Evolutionary conservation across 2,113 vertebrate genomes (phyloP).

Genomic region (Rhizomys pruinosus): DNA sequence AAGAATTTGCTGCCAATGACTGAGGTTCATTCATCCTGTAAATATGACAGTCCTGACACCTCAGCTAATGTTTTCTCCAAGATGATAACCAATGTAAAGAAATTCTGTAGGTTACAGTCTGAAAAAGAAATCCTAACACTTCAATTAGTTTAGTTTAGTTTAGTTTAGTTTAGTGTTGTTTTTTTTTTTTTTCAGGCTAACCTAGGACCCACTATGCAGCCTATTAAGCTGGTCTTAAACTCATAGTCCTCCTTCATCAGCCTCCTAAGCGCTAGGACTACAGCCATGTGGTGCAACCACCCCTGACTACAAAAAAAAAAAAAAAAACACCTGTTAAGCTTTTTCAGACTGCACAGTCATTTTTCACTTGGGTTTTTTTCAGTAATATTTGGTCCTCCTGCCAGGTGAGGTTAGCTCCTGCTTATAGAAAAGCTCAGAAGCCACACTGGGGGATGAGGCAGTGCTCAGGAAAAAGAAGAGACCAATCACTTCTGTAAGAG

Average conservation of each 20-base stretch:
- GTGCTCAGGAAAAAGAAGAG: neutral
- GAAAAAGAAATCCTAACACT: neutral
- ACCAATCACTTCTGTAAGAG: neutral
- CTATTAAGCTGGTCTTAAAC: too few relatives aligned
- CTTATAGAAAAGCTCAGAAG: neutral
- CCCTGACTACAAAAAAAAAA: neutral
- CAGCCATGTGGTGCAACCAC: too few relatives aligned
- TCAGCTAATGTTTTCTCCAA: slow-evolving; percentile 46
- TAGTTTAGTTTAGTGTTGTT: too few relatives aligned
- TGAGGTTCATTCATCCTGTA: slow-evolving; percentile 53
- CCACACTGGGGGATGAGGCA: neutral
- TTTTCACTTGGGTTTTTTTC: neutral
- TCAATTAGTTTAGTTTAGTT: too few relatives aligned
- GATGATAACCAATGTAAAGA: slow-evolving; percentile 55
- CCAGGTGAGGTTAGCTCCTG: neutral
- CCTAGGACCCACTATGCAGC: too few relatives aligned
- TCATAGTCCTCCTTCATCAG: too few relatives aligned
- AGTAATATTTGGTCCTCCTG: slow-evolving; percentile 36
- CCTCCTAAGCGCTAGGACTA: too few relatives aligned
- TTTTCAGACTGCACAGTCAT: neutral
- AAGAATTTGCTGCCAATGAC: slow-evolving; percentile 5
- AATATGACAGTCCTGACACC: slow-evolving; percentile 64
- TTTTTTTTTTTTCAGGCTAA: too few relatives aligned
- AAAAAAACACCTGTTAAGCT: too few relatives aligned
- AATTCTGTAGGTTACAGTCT: slow-evolving; percentile 43